Base-by-base conservation (phyloP, 2,888 invertebrate species). In the Metallyticus violacea region DNA sequence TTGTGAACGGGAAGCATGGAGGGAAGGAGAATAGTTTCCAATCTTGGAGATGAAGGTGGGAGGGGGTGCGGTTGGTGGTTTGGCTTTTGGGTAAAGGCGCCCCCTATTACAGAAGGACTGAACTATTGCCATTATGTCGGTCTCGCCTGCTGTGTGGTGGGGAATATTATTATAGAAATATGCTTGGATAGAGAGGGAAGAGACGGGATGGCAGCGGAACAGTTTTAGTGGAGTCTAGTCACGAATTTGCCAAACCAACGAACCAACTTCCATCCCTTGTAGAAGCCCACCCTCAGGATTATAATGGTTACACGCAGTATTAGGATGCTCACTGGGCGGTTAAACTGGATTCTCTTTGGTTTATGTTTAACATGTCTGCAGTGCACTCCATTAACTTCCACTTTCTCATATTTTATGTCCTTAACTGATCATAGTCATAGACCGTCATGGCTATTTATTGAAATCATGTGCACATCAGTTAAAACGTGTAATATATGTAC, bases 191-290 rank as follows among this genome's bases (percentile, higher is more conserved):
- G 2, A 0, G 77, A 6, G n/a, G 26, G 83, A 9, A 26, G 76
- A 1, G 83, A 26, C 9, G n/a, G n/a, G n/a, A n/a, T n/a, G n/a
- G n/a, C 15, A 30, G 62, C 77, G 27, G 83, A 83, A 83, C 83
- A 77, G n/a, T 77, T 83, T 28, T 83, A 83, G 83, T 83, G 28
- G 29, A 83, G 83, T 83, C 83, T 28, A 83, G 83, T 83, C 83
- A 83, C 83, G 83, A 83, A 83, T 83, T 83, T 83, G 83, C 83
- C 83, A 83, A 83, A 83, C 83, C 77, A 83, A 77, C 83, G 83
- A 83, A 83, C 83, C 83, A 83, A 83, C 77, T 83, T 77, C 83
- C 77, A 83, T 25, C 83, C 83, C 76, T 82, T 82, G 82, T 22
- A 82, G n/a, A n/a, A 83, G n/a, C 7, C n/a, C 27, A 77, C 77